phyloP scores from a whole-genome alignment of 2,888 invertebrate genomes.

The Merodon equestris region DNA sequence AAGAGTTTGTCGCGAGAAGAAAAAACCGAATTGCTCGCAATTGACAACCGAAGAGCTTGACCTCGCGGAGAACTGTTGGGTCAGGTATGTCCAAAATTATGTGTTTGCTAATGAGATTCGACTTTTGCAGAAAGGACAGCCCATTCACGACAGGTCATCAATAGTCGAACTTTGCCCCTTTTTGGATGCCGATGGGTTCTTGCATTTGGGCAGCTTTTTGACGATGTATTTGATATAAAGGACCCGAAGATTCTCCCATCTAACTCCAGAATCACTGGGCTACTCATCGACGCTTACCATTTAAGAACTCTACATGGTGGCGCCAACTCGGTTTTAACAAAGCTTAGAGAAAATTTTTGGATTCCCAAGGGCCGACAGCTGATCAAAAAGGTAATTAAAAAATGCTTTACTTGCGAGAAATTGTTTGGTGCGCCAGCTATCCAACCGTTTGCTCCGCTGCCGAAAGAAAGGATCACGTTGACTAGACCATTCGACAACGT shows the following conservation, averaged over 20 bases:
- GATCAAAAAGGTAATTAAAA: background rate
- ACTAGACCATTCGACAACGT: constrained; percentile 19
- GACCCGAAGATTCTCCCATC: constrained; percentile 27
- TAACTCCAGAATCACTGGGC: background rate
- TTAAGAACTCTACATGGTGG: constrained; percentile 19
- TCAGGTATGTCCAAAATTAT: constrained; percentile 11
- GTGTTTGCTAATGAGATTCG: too few relatives aligned
- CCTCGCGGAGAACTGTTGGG: constrained; percentile 12
- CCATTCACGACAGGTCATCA: constrained; percentile 1
- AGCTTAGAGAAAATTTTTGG: constrained; percentile 29
- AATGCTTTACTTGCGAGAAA: constrained; percentile 1
- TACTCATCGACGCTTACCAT: constrained; percentile 16
- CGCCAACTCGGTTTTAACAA: background rate
- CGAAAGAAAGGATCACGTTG: constrained; percentile 16
- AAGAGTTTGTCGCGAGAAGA: constrained; percentile 6
- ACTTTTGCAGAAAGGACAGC: background rate
- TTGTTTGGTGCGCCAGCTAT: constrained; percentile 9
- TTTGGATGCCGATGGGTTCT: constrained; percentile 11
- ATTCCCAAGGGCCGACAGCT: constrained; percentile 28
- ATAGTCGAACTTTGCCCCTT: constrained; percentile 10
- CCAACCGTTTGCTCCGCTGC: constrained; percentile 26
- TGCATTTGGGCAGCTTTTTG: constrained; percentile 10
- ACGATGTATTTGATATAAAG: constrained; percentile 17
- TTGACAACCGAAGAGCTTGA: constrained; percentile 2
- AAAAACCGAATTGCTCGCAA: background rate